phyloP scores from a whole-genome alignment of 2,113 vertebrate species.

The Neodon shergylaensis region DNA sequence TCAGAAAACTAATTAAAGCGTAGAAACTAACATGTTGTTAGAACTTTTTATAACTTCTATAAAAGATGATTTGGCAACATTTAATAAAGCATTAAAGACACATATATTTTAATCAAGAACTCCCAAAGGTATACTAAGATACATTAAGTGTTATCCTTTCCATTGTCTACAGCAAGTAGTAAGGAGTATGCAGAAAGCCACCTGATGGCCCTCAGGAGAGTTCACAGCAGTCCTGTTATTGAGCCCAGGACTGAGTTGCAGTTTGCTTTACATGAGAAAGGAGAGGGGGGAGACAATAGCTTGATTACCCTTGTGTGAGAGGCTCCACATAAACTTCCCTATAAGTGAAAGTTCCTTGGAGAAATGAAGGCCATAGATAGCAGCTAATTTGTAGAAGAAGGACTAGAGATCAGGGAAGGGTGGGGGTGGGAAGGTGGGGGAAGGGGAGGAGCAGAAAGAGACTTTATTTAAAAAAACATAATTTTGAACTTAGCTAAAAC shows the following conservation, averaged over 20 bases:
- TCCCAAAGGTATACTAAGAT: background rate
- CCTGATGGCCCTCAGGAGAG: background rate
- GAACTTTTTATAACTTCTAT: background rate
- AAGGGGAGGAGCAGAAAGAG: background rate
- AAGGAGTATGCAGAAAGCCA: background rate
- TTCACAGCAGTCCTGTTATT: background rate
- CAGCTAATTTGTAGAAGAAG: background rate
- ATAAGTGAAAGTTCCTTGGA: conserved; percentile 14
- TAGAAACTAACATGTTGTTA: background rate
- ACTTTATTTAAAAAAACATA: background rate
- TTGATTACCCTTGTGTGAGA: background rate
- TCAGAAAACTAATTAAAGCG: background rate
- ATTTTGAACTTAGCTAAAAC: conserved; percentile 44
- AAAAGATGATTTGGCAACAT: conserved; percentile 20
- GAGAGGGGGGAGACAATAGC: background rate
- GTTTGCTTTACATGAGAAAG: background rate
- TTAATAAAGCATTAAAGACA: conserved; percentile 38
- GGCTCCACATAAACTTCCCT: background rate
- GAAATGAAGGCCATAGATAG: background rate
- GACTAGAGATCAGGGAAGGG: background rate
- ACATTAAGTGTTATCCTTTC: background rate
- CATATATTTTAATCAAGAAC: background rate
- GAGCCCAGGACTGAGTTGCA: background rate
- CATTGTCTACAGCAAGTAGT: background rate
- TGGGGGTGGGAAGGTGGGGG: too few relatives aligned